These are phyloP conservation scores for Ia io DNA, from an alignment of 2,113 vertebrate species.

Conservation along the genomic window DNA sequence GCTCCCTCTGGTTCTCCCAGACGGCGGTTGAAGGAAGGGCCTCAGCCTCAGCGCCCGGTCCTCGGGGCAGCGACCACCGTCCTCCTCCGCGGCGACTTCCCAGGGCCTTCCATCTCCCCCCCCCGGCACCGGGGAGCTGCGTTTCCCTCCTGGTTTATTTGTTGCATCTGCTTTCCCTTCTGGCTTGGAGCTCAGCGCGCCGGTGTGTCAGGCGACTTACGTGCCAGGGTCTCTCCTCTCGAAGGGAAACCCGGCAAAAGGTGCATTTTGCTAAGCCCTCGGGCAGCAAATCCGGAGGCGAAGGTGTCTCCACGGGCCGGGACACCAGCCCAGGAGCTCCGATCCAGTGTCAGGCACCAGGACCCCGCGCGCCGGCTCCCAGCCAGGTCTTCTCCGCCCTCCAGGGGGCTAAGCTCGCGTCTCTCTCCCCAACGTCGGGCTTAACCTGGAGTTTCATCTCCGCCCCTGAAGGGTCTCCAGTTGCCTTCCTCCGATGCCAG, in stretches of 20 bases:
- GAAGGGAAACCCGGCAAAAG: background rate
- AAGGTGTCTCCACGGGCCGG: background rate
- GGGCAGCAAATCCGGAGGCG: background rate
- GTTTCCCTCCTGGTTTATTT: background rate
- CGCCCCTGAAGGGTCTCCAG: background rate
- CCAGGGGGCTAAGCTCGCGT: background rate
- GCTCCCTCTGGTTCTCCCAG: background rate
- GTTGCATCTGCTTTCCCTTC: background rate
- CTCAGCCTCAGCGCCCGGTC: no score
- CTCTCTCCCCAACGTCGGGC: background rate
- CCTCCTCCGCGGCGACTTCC: background rate
- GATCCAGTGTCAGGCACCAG: background rate
- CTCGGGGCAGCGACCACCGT: no score
- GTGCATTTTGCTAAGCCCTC: background rate
- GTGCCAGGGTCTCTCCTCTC: background rate
- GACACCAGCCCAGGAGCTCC: background rate
- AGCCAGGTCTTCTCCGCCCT: background rate
- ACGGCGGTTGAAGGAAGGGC: background rate
- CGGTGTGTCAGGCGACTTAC: background rate
- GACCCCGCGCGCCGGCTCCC: background rate
- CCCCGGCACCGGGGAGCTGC: background rate
- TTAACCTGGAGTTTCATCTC: background rate
- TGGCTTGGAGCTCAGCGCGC: background rate
- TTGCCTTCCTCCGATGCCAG: background rate
- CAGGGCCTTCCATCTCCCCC: constrained; percentile 33